phyloP scores from a whole-genome alignment of 1,140 invertebrate species.

The Solenopsis invicta region DNA sequence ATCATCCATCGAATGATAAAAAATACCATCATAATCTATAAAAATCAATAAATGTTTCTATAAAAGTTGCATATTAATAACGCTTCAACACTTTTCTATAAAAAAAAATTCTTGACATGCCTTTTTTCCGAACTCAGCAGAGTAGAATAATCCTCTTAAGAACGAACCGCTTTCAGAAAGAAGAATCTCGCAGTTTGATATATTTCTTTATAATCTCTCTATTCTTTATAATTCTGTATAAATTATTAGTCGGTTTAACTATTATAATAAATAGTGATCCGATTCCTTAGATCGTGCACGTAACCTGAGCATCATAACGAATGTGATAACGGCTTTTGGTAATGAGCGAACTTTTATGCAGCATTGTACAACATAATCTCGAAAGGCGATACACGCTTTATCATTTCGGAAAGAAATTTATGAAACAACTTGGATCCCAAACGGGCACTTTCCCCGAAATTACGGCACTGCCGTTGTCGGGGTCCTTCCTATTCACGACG shows the following conservation, averaged over 20 bases:
- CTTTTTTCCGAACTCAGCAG: no score
- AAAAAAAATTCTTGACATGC: no score
- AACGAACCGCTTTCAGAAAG: no score
- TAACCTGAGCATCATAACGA: neutral
- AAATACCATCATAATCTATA: no score
- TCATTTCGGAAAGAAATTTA: conserved; percentile 59
- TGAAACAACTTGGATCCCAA: conserved; percentile 60
- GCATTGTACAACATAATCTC: conserved; percentile 53
- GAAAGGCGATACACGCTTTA: conserved; percentile 56
- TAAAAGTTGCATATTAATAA: no score
- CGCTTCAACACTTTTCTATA: no score
- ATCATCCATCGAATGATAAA: no score
- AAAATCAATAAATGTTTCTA: no score
- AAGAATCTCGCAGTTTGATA: no score
- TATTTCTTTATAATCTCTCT: no score
- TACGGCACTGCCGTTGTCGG: conserved; percentile 73
- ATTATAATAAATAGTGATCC: neutral
- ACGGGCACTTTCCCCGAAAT: conserved; percentile 57
- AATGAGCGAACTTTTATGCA: conserved; percentile 45
- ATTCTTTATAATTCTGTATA: no score
- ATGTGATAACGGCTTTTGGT: neutral
- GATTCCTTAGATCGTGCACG: neutral
- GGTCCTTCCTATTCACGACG: conserved; percentile 74
- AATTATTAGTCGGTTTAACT: neutral
- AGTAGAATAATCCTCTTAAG: no score